These are phyloP conservation scores for Aurelia aurita complex sp. Pacific DNA, from an alignment of 30 jellyfish, hydroid and myxozoan species.

Conservation along the genomic window DNA sequence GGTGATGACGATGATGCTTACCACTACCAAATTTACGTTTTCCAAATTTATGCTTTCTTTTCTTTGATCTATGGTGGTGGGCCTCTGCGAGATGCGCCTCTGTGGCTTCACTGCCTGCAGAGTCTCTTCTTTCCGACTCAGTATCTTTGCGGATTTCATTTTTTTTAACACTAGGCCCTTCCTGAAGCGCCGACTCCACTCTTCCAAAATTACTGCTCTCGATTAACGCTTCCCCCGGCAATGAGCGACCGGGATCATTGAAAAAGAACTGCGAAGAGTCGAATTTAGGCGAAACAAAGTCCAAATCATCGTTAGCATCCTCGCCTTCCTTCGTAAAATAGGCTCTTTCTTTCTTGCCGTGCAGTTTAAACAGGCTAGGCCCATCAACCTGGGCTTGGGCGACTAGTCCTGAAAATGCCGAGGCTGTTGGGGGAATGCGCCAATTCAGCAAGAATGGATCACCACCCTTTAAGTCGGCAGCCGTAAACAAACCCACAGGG, in stretches of 20 bases:
- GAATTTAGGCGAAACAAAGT: constrained; percentile 13
- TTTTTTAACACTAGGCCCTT: constrained; percentile 11
- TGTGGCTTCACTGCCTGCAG: no score
- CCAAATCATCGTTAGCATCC: constrained; percentile 17
- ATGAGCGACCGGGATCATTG: constrained; percentile 24
- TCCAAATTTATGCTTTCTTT: no score
- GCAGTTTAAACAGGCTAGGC: constrained; percentile 60
- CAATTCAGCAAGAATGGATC: constrained; percentile 22
- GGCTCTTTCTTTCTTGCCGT: constrained; percentile 32
- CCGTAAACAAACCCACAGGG: constrained; percentile 42
- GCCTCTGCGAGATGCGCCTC: no score
- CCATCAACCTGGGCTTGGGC: constrained; percentile 41
- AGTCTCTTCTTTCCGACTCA: no score
- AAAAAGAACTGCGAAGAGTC: constrained; percentile 15
- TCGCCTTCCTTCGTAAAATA: constrained; percentile 55
- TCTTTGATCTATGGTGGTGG: no score
- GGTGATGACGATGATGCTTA: no score
- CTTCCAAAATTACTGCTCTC: constrained; percentile 35
- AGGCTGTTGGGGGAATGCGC: constrained; percentile 54
- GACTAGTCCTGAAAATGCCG: constrained; percentile 40
- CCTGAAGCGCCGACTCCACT: constrained; percentile 3
- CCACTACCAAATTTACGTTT: no score
- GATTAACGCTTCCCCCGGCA: constrained; percentile 51
- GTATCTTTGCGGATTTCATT: background rate
- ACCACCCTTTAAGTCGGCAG: background rate